phyloP scores from a whole-genome alignment of 1,140 invertebrate genomes.

The Apis cerana region DNA sequence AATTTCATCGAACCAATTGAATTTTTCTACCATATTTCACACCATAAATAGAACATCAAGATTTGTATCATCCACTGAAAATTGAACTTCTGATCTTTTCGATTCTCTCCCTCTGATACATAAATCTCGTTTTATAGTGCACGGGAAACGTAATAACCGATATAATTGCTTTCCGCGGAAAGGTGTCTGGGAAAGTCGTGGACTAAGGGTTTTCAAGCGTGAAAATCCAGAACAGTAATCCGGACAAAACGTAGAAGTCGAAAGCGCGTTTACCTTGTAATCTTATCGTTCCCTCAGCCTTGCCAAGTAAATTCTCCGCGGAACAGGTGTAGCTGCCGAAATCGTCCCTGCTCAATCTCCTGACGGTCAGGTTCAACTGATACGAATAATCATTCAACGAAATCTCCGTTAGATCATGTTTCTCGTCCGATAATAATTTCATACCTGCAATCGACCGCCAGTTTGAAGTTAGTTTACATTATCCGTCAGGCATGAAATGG shows the following conservation, averaged over 20 bases:
- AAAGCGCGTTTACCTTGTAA: conserved; percentile 78
- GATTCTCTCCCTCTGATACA: neutral
- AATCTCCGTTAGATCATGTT: conserved; percentile 85
- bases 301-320: conserved; percentile 88
- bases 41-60: neutral
- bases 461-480: neutral
- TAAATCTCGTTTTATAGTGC: conserved; percentile 1
- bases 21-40: neutral
- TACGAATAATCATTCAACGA: conserved; percentile 86
- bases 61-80: neutral
- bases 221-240: too few relatives aligned
- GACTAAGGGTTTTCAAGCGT: too few relatives aligned
- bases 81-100: conserved; percentile 4
- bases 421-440: conserved; percentile 86
- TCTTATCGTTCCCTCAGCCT: conserved; percentile 86
- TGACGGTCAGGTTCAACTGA: conserved; percentile 89
- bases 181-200: too few relatives aligned
- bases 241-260: too few relatives aligned
- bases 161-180: too few relatives aligned
- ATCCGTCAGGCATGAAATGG: neutral
- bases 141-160: neutral
- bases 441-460: conserved; percentile 78
- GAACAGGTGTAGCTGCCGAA: conserved; percentile 89
- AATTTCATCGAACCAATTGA: neutral
- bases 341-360: conserved; percentile 85